Evolutionary conservation across 2,113 vertebrate species (phyloP).

Genomic region (Prunella himalayana): DNA sequence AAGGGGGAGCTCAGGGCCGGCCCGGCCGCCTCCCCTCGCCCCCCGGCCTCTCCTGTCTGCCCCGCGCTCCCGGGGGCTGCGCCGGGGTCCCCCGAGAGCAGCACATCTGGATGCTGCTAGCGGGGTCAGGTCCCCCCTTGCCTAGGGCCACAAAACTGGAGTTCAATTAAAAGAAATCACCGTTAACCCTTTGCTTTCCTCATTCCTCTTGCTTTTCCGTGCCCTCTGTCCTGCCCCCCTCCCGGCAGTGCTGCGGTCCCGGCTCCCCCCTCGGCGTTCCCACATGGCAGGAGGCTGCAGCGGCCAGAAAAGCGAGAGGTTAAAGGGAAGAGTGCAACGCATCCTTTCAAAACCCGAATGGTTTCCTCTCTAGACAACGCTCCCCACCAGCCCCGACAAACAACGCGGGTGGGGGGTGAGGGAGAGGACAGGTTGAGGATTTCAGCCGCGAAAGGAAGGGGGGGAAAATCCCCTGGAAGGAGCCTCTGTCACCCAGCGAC

Average conservation of each 20-base stretch:
- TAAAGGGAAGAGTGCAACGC: conserved; percentile 70
- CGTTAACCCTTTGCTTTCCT: conserved; percentile 87
- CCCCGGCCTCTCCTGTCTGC: conserved; percentile 62
- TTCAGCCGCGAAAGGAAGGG: conserved; percentile 10
- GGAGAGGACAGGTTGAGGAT: conserved; percentile 13
- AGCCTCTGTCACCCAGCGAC: background rate
- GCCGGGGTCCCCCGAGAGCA: conserved; percentile 82
- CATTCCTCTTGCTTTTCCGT: background rate
- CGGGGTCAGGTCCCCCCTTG: conserved; percentile 95
- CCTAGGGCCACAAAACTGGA: conserved; percentile 91
- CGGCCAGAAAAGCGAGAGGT: conserved; percentile 64
- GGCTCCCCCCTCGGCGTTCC: background rate
- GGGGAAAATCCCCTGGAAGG: background rate
- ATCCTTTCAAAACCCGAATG: conserved; percentile 70
- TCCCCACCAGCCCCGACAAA: conserved; percentile 46
- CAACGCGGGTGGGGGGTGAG: background rate
- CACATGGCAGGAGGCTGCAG: conserved; percentile 19
- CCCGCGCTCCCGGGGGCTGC: conserved; percentile 75
- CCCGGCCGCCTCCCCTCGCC: conserved; percentile 55
- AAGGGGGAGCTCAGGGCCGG: conserved; percentile 69
- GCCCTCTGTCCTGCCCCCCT: background rate
- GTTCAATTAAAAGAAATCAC: conserved; percentile 94
- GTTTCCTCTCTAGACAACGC: conserved; percentile 70
- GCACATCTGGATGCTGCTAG: conserved; percentile 99
- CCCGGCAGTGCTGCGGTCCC: background rate